These are phyloP conservation scores for Sceliomorpha sp. DNA, from an alignment of 2,888 invertebrate species.

Conservation along the genomic window DNA sequence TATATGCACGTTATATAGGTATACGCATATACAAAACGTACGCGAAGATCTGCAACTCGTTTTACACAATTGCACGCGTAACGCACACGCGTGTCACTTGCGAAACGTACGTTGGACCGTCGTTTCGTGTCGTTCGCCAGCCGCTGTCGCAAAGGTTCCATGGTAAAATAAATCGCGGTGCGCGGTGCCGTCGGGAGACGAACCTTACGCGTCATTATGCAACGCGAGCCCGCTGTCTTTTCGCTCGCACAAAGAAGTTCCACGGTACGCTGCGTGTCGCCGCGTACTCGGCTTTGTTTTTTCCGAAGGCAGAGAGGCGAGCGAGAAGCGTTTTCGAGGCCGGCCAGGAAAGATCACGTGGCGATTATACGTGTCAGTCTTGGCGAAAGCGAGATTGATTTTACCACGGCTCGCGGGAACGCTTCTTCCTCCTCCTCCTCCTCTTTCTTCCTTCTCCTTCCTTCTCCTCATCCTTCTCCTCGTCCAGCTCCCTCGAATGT, in stretches of 20 bases:
- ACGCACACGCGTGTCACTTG: neutral
- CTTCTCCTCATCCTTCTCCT: no score
- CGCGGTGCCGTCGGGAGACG: no score
- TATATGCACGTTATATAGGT: neutral
- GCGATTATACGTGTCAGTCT: constrained; percentile 37
- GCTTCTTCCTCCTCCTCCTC: no score
- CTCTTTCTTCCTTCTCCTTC: no score
- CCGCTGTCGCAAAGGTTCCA: no score
- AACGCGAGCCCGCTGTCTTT: constrained; percentile 55
- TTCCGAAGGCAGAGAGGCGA: neutral
- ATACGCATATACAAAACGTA: neutral
- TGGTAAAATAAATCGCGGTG: no score
- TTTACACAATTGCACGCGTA: no score
- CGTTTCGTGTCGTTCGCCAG: no score
- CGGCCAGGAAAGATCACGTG: constrained; percentile 56
- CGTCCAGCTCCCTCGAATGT: no score
- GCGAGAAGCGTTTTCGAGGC: constrained; percentile 13
- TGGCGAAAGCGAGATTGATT: no score
- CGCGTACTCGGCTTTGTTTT: constrained; percentile 8
- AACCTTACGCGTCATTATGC: constrained; percentile 76
- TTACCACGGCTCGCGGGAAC: no score
- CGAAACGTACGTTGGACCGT: constrained; percentile 7
- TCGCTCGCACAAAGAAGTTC: neutral
- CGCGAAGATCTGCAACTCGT: constrained; percentile 23
- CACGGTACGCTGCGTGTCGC: constrained; percentile 10